Evolutionary conservation across 2,113 vertebrate species (phyloP), one percentile per base, ranked within the genome.

Genomic region (Actenoides lindsayi): DNA sequence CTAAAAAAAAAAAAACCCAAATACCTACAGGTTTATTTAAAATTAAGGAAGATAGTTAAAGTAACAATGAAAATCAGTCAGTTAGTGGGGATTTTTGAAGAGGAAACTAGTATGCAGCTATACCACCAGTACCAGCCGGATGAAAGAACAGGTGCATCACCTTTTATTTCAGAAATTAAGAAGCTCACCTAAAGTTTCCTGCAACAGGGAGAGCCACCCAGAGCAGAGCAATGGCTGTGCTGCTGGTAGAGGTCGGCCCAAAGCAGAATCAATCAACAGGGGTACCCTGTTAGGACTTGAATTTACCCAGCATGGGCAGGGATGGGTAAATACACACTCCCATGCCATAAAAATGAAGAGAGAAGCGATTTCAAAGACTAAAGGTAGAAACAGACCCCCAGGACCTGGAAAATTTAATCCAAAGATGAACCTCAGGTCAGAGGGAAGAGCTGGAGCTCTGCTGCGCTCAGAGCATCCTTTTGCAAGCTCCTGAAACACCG

Each of bases 131-230:
- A 90, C 54, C 71, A 65, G 70, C 51, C 78, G 60, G 83, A 69
- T 2, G 7, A 82, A 96, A 87, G 70, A 90, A 83, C 4, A 33
- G 13, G 33, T 53, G 10, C 28, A 73, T 62, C 14, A 12, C 63
- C 83, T 93, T 59, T 33, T 53, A 50, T 68, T 56, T 87, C 56
- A 68, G 62, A 59, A 93, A 83, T 44, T 31, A 46, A 60, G 65
- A 87, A 56, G 63, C 48, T 42, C 85, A 27, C 59, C 44, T 69
- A 74, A 82, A 78, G 39, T 44, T 78, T 79, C 91, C 57, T 89
- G 56, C 1, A 2, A n/a, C 20, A 42, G 69, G 56, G 60, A n/a
- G 9, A 24, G 39, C 42, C 83, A 81, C 68, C n/a, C 76, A 59
- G 33, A 67, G 87, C 59, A 90, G 70, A 44, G 0, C 0, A 78